Evolutionary conservation across 2,797 vertebrate species (phyloP).

Genomic region (Oryzias sinensis): DNA sequence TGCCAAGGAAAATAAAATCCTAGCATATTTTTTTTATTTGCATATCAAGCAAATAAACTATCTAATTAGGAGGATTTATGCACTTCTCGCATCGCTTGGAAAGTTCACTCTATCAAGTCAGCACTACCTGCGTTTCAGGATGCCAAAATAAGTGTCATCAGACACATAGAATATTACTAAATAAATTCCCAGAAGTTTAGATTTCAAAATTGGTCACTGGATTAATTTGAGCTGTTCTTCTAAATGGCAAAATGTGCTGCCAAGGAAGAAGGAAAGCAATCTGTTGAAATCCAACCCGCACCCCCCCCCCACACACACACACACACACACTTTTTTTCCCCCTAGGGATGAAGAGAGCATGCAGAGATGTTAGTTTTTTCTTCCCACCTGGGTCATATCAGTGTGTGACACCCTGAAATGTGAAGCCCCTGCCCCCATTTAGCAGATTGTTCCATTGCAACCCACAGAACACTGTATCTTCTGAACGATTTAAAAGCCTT

Average conservation of each 20-base stretch:
- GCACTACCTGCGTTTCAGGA: slow-evolving; percentile 9
- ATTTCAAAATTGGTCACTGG: slow-evolving; percentile 36
- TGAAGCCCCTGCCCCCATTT: neutral
- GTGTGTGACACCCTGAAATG: slow-evolving; percentile 37
- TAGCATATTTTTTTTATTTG: slow-evolving; percentile 1
- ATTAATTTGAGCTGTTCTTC: slow-evolving; percentile 42
- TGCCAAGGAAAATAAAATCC: slow-evolving; percentile 3
- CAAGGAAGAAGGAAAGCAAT: slow-evolving; percentile 55
- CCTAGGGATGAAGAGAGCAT: slow-evolving; percentile 38
- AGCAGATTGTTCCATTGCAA: slow-evolving; percentile 26
- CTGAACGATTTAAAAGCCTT: neutral
- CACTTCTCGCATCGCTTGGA: slow-evolving; percentile 28
- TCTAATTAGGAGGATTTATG: slow-evolving; percentile 10
- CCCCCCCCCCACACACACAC: neutral
- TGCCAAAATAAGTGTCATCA: slow-evolving; percentile 17
- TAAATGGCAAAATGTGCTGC: slow-evolving; percentile 38
- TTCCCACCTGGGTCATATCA: slow-evolving; percentile 60
- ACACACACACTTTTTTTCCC: neutral
- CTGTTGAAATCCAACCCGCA: slow-evolving; percentile 47
- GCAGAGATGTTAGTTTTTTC: slow-evolving; percentile 49
- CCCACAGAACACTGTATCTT: slow-evolving; percentile 29
- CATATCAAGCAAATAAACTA: slow-evolving; percentile 10
- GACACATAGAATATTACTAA: slow-evolving; percentile 27
- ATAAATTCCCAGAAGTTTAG: slow-evolving; percentile 32
- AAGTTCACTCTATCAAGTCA: slow-evolving; percentile 20